Base-by-base conservation (phyloP, 2,113 vertebrate genomes). In the Calidris pygmaea region DNA sequence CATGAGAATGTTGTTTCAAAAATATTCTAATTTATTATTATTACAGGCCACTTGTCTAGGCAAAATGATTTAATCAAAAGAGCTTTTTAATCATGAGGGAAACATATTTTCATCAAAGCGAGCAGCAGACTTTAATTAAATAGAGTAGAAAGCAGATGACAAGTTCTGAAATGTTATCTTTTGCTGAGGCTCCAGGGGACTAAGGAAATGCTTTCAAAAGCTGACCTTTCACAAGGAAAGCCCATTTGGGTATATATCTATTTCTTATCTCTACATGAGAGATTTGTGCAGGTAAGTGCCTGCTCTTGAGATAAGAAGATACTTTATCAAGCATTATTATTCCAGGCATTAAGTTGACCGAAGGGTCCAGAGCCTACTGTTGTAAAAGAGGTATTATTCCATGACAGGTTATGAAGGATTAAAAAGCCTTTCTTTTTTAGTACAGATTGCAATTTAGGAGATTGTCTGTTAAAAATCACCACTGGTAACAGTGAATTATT, bases 211-310 rank as follows among this genome's bases (percentile, higher is more conserved):
- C 70, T 95, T 93, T 97, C 84, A 85, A 90, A 89, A 91, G 27
- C 84, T 96, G 94, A 95, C 94, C 96, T 96, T 96, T 95, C 74
- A 87, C 39, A 73, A 66, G 58, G 45, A 89, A 96, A 95, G 48
- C 62, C 70, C 77, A 85, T 76, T 75, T 97, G 83, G 62, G 70
- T 85, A 94, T 76, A 78, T 43, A 87, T 87, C 89, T 92, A 27
- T 73, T 93, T 72, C 90, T 95, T 91, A 82, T 85, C 86, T 89
- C 65, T 82, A 73, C 62, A 62, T 89, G 77, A 85, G 81, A 87
- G 81, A 89, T 89, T 89, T 92, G 93, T 66, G 66, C 89, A 95
- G 58, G 81, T 96, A 89, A 95, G 37, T 89, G 73, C 35, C 74
- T 81, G 66, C n/a, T 95, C 77, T 93, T 79, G 73, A 92, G 74